Percentiles rank a stretch among this genome's conserved stretches.
Evolutionary conservation across 2,888 invertebrate species (phyloP).

Genomic region (Argynnis bischoffii): DNA sequence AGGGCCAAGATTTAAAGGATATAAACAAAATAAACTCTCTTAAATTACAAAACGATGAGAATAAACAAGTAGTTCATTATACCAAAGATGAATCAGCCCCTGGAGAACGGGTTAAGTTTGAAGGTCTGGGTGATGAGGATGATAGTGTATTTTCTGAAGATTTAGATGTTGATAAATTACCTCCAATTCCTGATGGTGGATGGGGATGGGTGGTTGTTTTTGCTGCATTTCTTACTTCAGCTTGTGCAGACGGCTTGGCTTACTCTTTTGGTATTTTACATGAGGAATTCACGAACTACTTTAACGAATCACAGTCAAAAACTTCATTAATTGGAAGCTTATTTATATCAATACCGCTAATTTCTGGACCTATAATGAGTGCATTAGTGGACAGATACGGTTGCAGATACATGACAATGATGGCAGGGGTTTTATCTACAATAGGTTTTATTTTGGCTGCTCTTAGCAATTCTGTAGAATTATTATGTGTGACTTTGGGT

Average conservation of each 20-base stretch:
- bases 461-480: slow-evolving; percentile 86
- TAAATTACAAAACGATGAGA: slow-evolving; percentile 55
- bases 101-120: slow-evolving; percentile 69
- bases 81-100: slow-evolving; percentile 52
- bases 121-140: slow-evolving; percentile 67
- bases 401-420: slow-evolving; percentile 87
- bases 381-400: slow-evolving; percentile 92
- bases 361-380: slow-evolving; percentile 92
- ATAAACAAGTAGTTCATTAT: slow-evolving; percentile 50
- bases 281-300: slow-evolving; percentile 89
- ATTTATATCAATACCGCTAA: slow-evolving; percentile 93
- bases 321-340: slow-evolving; percentile 95
- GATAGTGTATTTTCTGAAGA: slow-evolving; percentile 73
- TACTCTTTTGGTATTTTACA: slow-evolving; percentile 96
- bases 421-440: slow-evolving; percentile 87
- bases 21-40: slow-evolving; percentile 67
- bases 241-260: slow-evolving; percentile 95
- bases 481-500: slow-evolving; percentile 92
- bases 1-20: slow-evolving; percentile 48
- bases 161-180: slow-evolving; percentile 62
- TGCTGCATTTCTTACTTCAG: slow-evolving; percentile 91
- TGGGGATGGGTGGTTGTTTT: slow-evolving; percentile 96
- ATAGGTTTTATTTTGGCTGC: slow-evolving; percentile 89
- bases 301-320: slow-evolving; percentile 89
- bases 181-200: slow-evolving; percentile 89